Conservation (phyloP, 2,797 vertebrate genomes). For the Cynopterus sphinx region DNA sequence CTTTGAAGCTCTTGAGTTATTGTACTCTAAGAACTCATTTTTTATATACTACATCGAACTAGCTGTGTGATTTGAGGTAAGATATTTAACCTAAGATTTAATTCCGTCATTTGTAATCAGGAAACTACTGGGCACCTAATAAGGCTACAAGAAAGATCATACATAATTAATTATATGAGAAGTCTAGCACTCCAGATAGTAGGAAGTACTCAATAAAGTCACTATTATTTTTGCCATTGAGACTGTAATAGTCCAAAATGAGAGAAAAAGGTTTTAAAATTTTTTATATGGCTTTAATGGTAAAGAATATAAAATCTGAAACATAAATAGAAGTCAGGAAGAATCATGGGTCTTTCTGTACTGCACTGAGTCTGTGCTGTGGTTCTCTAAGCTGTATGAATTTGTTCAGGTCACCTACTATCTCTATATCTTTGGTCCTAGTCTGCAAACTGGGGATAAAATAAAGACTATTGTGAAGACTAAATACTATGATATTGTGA, state of each 20-base stretch:
- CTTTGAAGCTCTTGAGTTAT: not conserved
- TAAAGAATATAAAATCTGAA: conserved; percentile 3
- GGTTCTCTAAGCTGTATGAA: not conserved
- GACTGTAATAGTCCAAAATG: not conserved
- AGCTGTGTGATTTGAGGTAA: not conserved
- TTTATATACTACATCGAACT: not conserved
- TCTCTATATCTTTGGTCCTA: not conserved
- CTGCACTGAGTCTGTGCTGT: not conserved
- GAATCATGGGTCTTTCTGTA: not conserved
- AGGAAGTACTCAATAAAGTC: not conserved
- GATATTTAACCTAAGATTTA: not conserved
- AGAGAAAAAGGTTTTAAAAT: conserved; percentile 11
- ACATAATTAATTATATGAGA: not conserved
- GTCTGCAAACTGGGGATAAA: not conserved
- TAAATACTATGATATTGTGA: not conserved
- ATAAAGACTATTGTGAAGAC: not conserved
- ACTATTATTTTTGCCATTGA: not conserved
- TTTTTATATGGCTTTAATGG: not conserved
- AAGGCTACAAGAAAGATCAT: not conserved
- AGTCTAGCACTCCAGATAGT: not conserved
- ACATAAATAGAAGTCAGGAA: not conserved
- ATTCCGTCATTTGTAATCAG: not conserved
- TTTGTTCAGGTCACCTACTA: not conserved
- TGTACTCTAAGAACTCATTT: not conserved
- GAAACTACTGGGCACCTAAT: not conserved